A percentile compares a stretch with the other conserved stretches of the same genome.
These are phyloP conservation scores for Lomographa bimaculata DNA, from an alignment of 2,888 invertebrate species.

Conservation along the genomic window DNA sequence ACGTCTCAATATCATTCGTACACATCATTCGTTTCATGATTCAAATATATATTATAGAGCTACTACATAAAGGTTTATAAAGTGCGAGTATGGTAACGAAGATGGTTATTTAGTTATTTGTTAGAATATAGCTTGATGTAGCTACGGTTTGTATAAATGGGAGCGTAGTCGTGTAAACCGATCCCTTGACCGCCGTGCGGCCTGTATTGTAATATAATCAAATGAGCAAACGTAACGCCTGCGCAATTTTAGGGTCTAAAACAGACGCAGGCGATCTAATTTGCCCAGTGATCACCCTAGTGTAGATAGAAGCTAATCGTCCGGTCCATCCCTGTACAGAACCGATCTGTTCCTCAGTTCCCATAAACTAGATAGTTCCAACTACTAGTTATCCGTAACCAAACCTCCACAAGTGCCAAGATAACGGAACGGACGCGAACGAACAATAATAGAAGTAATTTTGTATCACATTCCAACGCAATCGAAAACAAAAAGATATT, in stretches of 20 bases:
- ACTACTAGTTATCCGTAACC: slow-evolving; percentile 31
- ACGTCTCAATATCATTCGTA: slow-evolving; percentile 69
- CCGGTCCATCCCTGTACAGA: slow-evolving; percentile 29
- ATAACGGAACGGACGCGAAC: slow-evolving; percentile 51
- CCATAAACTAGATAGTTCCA: slow-evolving; percentile 2
- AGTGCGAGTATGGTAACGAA: slow-evolving; percentile 45
- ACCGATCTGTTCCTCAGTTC: slow-evolving; percentile 22
- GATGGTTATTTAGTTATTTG: slow-evolving; percentile 65
- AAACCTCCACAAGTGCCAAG: slow-evolving; percentile 74
- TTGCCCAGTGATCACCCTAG: slow-evolving; percentile 9
- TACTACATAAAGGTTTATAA: slow-evolving; percentile 49
- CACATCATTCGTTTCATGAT: slow-evolving; percentile 73
- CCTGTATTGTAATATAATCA: slow-evolving; percentile 32
- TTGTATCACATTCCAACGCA: slow-evolving; percentile 63
- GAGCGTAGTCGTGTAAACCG: slow-evolving; percentile 39
- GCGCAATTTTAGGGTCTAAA: too few species aligned
- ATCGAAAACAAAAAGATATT: slow-evolving; percentile 45
- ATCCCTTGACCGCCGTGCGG: slow-evolving; percentile 40
- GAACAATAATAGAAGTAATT: slow-evolving; percentile 61
- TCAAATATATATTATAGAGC: slow-evolving; percentile 48
- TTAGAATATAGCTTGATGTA: slow-evolving; percentile 73
- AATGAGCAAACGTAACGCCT: slow-evolving; percentile 17
- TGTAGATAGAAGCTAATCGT: slow-evolving; percentile 39
- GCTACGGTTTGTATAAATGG: slow-evolving; percentile 57
- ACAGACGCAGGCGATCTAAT: slow-evolving; percentile 19